Conservation (phyloP, 2,113 vertebrate species). For the Aldabrachelys gigantea region DNA sequence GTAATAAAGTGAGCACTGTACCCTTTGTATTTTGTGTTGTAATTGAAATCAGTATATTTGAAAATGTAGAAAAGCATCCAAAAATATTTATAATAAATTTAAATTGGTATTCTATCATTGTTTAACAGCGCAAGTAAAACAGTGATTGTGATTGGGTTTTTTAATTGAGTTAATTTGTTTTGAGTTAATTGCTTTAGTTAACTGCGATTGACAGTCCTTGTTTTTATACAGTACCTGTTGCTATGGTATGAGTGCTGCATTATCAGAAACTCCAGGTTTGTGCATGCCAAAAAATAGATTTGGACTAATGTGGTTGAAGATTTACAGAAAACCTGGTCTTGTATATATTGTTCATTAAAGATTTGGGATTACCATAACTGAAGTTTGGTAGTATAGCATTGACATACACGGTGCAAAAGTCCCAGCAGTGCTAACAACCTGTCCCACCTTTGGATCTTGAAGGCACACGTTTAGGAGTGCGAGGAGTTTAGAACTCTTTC, state of each 20-base stretch:
- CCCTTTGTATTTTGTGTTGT: too few species aligned
- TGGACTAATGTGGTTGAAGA: neutral
- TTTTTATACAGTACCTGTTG: neutral
- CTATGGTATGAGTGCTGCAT: neutral
- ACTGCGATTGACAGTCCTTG: too few species aligned
- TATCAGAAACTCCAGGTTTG: neutral
- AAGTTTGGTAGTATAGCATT: neutral
- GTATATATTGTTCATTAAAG: neutral
- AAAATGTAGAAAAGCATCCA: too few species aligned
- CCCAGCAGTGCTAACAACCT: neutral
- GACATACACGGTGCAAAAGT: neutral
- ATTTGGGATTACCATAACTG: neutral
- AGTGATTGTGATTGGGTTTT: too few species aligned
- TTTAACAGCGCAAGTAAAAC: too few species aligned
- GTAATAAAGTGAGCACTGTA: too few species aligned
- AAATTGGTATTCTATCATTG: too few species aligned
- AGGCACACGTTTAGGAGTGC: neutral
- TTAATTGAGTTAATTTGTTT: too few species aligned
- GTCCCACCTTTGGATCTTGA: neutral
- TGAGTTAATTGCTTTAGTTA: too few species aligned
- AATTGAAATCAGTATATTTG: too few species aligned
- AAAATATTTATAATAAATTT: too few species aligned
- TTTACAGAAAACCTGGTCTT: neutral
- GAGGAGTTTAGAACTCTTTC: neutral
- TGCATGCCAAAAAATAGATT: neutral